Conservation (phyloP, 2,888 invertebrate genomes). For the Melanophora roralis region DNA sequence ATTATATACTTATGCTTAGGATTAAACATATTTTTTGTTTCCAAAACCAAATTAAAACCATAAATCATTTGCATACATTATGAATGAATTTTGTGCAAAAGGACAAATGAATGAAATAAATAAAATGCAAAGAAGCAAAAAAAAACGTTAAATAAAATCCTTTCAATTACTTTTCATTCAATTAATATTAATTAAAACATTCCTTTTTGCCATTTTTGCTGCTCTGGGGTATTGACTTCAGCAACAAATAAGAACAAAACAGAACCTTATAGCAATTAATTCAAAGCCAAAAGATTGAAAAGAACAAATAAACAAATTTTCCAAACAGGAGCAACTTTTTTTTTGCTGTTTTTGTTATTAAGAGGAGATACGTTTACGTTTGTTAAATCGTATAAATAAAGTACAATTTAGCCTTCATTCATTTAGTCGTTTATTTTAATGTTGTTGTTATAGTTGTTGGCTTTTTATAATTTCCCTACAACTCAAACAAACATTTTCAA, state of each 20-base stretch:
- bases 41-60: constrained; percentile 63
- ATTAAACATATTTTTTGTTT: background rate
- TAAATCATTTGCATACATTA: constrained; percentile 76
- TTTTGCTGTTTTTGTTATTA: constrained; percentile 35
- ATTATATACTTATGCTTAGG: background rate
- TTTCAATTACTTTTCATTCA: constrained; percentile 75
- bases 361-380: constrained; percentile 12
- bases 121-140: constrained; percentile 47
- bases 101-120: constrained; percentile 65
- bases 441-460: constrained; percentile 60
- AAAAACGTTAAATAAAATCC: constrained; percentile 71
- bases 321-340: constrained; percentile 51
- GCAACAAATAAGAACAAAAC: background rate
- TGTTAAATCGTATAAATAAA: constrained; percentile 43
- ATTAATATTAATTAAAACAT: constrained; percentile 75
- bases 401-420: constrained; percentile 58
- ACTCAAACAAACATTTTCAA: constrained; percentile 37
- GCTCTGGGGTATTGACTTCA: background rate
- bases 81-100: constrained; percentile 66
- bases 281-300: constrained; percentile 50
- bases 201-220: constrained; percentile 42
- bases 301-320: constrained; percentile 15
- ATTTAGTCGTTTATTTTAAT: constrained; percentile 42
- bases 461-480: constrained; percentile 56
- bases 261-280: constrained; percentile 52